Percentiles rank a stretch among this genome's conserved stretches.
phyloP scores from a whole-genome alignment of 2,888 invertebrate species.

The Steinernema hermaphroditum region DNA sequence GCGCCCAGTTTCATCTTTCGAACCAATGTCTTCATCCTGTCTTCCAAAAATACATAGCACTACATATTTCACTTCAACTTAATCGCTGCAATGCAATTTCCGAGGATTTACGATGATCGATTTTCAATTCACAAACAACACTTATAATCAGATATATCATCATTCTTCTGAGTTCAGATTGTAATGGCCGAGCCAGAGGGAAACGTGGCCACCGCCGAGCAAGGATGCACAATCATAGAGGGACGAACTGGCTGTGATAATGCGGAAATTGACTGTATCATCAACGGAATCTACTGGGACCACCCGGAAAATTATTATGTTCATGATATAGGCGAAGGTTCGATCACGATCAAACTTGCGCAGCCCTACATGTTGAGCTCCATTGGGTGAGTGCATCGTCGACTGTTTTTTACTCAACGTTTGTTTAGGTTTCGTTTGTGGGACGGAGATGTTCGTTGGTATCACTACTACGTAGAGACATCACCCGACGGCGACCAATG shows the following conservation, averaged over 20 bases:
- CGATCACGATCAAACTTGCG: neutral
- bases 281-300: neutral
- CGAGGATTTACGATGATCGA: too few species aligned
- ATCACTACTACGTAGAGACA: neutral
- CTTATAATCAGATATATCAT: too few species aligned
- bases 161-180: too few species aligned
- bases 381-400: neutral
- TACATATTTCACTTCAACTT: too few species aligned
- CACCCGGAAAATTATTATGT: neutral
- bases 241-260: neutral
- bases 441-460: neutral
- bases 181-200: neutral
- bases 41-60: too few species aligned
- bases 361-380: neutral
- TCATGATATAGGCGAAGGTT: neutral
- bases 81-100: too few species aligned
- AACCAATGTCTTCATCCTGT: too few species aligned
- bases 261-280: neutral
- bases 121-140: too few species aligned
- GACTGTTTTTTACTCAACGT: too few species aligned
- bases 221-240: neutral
- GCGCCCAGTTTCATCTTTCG: too few species aligned
- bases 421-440: neutral
- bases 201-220: neutral
- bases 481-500: neutral